Evolutionary conservation across 2,797 vertebrate species (phyloP).

Genomic region (Enteromius radiatus): DNA sequence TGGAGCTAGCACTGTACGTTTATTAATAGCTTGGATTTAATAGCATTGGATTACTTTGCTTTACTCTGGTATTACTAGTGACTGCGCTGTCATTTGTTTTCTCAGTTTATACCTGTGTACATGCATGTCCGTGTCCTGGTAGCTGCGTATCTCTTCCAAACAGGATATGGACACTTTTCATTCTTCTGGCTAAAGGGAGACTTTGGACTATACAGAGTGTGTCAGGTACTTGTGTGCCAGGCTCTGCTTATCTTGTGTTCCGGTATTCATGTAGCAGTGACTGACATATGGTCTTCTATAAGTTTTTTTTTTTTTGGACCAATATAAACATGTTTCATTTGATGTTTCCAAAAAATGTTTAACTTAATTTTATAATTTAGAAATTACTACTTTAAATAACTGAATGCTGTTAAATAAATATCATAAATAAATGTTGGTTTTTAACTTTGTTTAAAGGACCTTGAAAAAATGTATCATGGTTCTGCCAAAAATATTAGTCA

Average conservation of each 20-base stretch:
- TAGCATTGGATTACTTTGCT: neutral
- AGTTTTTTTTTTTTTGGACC: neutral
- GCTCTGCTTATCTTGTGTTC: neutral
- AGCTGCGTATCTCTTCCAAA: constrained; percentile 97
- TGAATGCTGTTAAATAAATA: neutral
- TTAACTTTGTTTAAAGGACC: neutral
- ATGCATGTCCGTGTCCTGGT: constrained; percentile 98
- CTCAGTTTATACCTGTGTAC: constrained; percentile 96
- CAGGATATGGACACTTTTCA: constrained; percentile 98
- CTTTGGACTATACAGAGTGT: constrained; percentile 93
- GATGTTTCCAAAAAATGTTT: neutral
- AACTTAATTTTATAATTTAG: neutral
- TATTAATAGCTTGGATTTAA: neutral
- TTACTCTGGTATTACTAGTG: neutral
- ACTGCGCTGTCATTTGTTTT: neutral
- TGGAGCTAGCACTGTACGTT: constrained; percentile 96
- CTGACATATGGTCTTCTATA: neutral
- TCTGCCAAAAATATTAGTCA: neutral
- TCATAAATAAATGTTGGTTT: too few relatives aligned
- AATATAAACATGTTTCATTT: neutral
- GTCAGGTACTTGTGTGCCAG: constrained; percentile 83
- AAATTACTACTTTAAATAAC: neutral
- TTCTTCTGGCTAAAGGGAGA: constrained; percentile 99
- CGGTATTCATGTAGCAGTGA: neutral
- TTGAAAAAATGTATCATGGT: neutral